A percentile compares a stretch with the other conserved stretches of the same genome.
Evolutionary conservation across 2,888 invertebrate genomes (phyloP).

Genomic region (Leptarthrus brevirostris): DNA sequence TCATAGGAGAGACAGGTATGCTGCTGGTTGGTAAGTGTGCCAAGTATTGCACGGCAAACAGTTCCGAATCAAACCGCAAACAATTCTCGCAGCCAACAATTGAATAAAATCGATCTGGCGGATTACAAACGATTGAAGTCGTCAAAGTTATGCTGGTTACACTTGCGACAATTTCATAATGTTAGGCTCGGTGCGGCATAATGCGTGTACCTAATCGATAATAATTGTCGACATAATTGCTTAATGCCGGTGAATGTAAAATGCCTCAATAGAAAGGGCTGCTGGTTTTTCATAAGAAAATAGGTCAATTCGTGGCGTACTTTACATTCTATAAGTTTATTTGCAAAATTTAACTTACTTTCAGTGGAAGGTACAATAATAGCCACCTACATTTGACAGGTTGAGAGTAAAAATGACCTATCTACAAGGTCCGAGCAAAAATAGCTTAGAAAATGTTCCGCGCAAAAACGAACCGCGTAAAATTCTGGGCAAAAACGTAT

Average conservation of each 20-base stretch:
- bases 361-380: too few species aligned
- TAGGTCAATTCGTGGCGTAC: constrained; percentile 10
- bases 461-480: too few species aligned
- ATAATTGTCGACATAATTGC: constrained; percentile 10
- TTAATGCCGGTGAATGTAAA: constrained; percentile 19
- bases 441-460: too few species aligned
- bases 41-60: neutral
- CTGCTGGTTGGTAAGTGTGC: too few species aligned
- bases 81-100: neutral
- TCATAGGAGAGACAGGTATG: too few species aligned
- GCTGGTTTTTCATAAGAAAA: constrained; percentile 9
- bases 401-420: too few species aligned
- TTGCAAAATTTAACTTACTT: too few species aligned
- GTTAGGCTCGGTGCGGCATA: neutral
- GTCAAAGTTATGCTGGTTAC: neutral
- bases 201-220: neutral
- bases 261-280: neutral
- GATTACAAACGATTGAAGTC: neutral
- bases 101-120: constrained; percentile 5
- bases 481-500: too few species aligned
- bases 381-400: too few species aligned
- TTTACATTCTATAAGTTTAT: too few species aligned
- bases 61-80: constrained; percentile 14
- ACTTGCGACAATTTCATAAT: constrained; percentile 31
- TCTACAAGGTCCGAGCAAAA: too few species aligned